Evolutionary conservation across 2,888 invertebrate genomes (phyloP).

Genomic region (Volucella bombylans): DNA sequence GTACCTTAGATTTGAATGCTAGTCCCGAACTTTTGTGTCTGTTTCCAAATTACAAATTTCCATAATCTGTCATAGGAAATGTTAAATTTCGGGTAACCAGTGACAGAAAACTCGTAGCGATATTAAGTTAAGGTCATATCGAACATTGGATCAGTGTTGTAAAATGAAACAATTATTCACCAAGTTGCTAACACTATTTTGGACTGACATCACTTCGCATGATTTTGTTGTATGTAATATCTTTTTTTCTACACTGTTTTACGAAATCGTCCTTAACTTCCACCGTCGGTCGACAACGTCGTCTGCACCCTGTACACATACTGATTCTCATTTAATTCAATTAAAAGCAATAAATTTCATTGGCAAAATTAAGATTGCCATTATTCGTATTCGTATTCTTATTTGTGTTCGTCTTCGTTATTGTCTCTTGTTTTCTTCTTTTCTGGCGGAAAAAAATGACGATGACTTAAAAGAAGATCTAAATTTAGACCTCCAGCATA

Average conservation of each 20-base stretch:
- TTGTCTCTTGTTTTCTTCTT: slow-evolving; percentile 27
- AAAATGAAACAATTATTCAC: background rate
- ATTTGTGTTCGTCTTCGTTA: slow-evolving; percentile 29
- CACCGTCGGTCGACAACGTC: background rate
- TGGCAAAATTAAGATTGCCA: slow-evolving; percentile 56
- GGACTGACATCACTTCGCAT: slow-evolving; percentile 26
- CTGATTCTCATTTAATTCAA: slow-evolving; percentile 62
- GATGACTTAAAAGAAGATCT: slow-evolving; percentile 54
- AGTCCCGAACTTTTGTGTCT: no score
- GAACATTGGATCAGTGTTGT: no score
- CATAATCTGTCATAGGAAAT: no score
- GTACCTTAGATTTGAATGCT: no score
- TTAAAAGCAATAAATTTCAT: slow-evolving; percentile 72
- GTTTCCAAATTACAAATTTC: no score
- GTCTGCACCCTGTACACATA: slow-evolving; percentile 2
- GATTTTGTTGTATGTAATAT: background rate
- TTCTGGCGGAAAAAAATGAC: slow-evolving; percentile 7
- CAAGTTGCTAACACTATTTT: background rate
- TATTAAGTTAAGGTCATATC: no score
- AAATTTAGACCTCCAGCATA: slow-evolving; percentile 51
- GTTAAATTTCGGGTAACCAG: no score
- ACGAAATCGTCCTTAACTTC: slow-evolving; percentile 36
- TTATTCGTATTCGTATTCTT: background rate
- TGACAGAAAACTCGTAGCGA: no score
- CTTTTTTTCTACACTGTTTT: background rate